phyloP scores from a whole-genome alignment of 2,113 vertebrate genomes.

The Scopus umbretta region DNA sequence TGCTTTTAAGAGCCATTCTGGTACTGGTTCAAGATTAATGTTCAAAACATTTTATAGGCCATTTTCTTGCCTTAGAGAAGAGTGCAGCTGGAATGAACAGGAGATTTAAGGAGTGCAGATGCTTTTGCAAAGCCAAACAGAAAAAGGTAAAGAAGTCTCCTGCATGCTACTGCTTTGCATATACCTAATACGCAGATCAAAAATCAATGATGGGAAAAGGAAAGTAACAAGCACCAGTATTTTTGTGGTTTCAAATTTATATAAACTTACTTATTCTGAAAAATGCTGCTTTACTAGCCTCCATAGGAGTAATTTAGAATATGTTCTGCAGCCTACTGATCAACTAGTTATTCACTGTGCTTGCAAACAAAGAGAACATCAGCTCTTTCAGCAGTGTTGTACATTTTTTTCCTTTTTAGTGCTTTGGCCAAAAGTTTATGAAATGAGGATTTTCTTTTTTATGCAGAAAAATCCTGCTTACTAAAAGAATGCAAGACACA shows the following conservation, averaged over 20 bases:
- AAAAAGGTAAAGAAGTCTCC: neutral
- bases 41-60: constrained; percentile 34
- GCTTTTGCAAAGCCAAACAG: neutral
- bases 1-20: constrained; percentile 54
- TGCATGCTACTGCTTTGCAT: neutral
- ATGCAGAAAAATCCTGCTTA: neutral
- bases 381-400: neutral
- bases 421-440: neutral
- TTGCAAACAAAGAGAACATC: neutral
- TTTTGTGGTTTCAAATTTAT: neutral
- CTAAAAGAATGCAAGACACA: neutral
- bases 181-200: neutral
- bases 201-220: neutral
- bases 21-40: constrained; percentile 34
- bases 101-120: neutral
- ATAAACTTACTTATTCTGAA: neutral
- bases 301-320: neutral
- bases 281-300: neutral
- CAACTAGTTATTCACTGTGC: neutral
- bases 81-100: constrained; percentile 16
- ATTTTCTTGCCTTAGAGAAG: constrained; percentile 45
- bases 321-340: neutral
- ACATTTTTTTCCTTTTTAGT: neutral
- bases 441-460: neutral
- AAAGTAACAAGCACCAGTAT: neutral